phyloP scores from a whole-genome alignment of 2,797 vertebrate species.

The Cetoscarus ocellatus region DNA sequence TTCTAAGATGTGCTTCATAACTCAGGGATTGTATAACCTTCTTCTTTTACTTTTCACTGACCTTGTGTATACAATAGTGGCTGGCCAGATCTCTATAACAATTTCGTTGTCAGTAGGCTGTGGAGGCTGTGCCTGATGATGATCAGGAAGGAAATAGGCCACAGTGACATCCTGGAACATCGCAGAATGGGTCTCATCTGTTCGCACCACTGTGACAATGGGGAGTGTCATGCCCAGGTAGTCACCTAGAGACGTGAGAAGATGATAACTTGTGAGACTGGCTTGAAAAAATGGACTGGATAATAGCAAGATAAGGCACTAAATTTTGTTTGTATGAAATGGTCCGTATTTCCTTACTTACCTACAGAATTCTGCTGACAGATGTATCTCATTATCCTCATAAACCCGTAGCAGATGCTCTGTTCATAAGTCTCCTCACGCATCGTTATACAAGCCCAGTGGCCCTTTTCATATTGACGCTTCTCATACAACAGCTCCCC shows the following conservation, averaged over 20 bases:
- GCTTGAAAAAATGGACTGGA: too few relatives aligned
- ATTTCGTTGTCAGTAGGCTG: slow-evolving; percentile 86
- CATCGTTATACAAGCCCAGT: slow-evolving; percentile 92
- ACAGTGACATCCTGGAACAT: slow-evolving; percentile 84
- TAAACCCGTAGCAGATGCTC: slow-evolving; percentile 93
- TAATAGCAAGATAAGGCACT: neutral
- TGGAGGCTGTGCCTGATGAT: slow-evolving; percentile 87
- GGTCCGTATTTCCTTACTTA: slow-evolving; percentile 61
- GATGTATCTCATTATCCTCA: slow-evolving; percentile 95
- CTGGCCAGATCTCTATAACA: slow-evolving; percentile 89
- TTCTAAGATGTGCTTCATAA: neutral
- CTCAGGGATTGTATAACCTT: neutral
- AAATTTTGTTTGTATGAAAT: neutral
- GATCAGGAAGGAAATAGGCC: slow-evolving; percentile 88
- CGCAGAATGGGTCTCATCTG: slow-evolving; percentile 74
- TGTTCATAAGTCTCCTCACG: slow-evolving; percentile 90
- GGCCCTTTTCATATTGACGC: slow-evolving; percentile 88
- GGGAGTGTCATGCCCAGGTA: slow-evolving; percentile 92
- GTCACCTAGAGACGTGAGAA: slow-evolving; percentile 72
- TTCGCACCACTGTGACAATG: slow-evolving; percentile 89
- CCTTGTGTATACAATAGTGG: slow-evolving; percentile 87
- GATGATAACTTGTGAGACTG: neutral
- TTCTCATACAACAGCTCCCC: slow-evolving; percentile 90
- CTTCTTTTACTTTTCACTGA: slow-evolving; percentile 54
- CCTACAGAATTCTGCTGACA: slow-evolving; percentile 91